phyloP scores from a whole-genome alignment of 23 tunicate genomes.

The Pegea sp. region DNA sequence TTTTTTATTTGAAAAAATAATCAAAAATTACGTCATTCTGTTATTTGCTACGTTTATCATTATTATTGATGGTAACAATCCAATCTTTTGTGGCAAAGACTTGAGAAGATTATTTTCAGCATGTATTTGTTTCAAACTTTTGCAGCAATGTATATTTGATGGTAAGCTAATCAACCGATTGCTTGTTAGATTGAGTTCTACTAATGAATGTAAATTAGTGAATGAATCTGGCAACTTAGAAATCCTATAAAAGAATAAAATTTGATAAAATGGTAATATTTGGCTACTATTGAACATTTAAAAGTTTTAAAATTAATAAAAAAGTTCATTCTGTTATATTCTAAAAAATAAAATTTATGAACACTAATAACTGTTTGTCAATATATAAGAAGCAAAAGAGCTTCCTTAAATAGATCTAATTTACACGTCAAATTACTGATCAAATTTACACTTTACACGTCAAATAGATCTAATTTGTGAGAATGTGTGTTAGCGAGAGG shows the following conservation, averaged over 20 bases:
- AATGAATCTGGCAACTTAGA: conserved; percentile 38
- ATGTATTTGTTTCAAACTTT: conserved; percentile 15
- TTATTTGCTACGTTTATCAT: conserved; percentile 51
- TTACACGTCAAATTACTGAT: background rate
- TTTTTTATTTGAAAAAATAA: background rate
- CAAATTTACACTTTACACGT: background rate
- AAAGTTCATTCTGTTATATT: no score
- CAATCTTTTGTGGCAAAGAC: conserved; percentile 38
- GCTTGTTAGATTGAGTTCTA: conserved; percentile 31
- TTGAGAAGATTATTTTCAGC: conserved; percentile 62
- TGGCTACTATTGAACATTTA: no score
- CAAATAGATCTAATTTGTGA: no score
- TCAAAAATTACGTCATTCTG: conserved; percentile 15
- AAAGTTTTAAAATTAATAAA: no score
- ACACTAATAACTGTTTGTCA: no score
- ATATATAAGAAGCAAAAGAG: background rate
- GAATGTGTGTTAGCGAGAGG: no score
- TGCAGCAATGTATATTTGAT: conserved; percentile 26
- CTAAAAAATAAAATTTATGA: no score
- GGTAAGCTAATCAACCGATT: conserved; percentile 41
- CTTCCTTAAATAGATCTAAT: background rate
- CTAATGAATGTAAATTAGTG: conserved; percentile 7
- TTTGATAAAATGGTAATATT: background rate
- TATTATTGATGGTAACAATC: conserved; percentile 21
- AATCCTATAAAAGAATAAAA: conserved; percentile 16